Evolutionary conservation across 2,113 vertebrate species (phyloP), one percentile per base, ranked within the genome.

Genomic region (Gallinago media): DNA sequence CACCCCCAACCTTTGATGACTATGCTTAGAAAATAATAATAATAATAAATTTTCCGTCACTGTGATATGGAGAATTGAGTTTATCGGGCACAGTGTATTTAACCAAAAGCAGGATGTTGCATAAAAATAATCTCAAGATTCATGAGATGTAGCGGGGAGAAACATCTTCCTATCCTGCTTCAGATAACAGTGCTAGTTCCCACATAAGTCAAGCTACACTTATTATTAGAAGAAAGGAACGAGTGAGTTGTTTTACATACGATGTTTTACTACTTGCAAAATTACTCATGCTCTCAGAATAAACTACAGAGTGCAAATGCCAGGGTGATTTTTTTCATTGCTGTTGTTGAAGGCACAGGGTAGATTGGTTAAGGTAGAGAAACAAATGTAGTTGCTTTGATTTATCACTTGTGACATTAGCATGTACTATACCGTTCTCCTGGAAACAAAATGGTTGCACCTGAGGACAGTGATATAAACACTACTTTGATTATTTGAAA

Each of bases 401-500:
- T 98, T 98, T 98, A 98, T 98, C 96, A 92, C 95, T 98, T 97
- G 95, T 98, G 98, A 98, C 97, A 97, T 97, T 95, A 97, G 91
- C 96, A 62, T 97, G 97, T 92, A 93, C 96, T 94, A 94, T 97
- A 74, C 82, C 18, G 82, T 95, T 98, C 97, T 97, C 96, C 32
- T 93, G 97, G 93, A 98, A 98, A 95, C 96, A 97, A 97, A 98
- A 98, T 98, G 97, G 97, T 98, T 98, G 97, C 97, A 98, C 97
- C 97, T 97, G 96, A 98, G 97, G 97, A 98, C 97, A 98, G 92
- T 98, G 97, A 97, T 98, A 97, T 98, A 98, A 98, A 98, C 97
- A 97, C 86, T 94, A 93, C 97, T 98, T 98, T 98, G 97, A 98
- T 98, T 97, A 98, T 98, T 98, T 98, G 98, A 98, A 98, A 98